Evolutionary conservation across 2,113 vertebrate genomes (phyloP).

Genomic region (Macrotis lagotis): DNA sequence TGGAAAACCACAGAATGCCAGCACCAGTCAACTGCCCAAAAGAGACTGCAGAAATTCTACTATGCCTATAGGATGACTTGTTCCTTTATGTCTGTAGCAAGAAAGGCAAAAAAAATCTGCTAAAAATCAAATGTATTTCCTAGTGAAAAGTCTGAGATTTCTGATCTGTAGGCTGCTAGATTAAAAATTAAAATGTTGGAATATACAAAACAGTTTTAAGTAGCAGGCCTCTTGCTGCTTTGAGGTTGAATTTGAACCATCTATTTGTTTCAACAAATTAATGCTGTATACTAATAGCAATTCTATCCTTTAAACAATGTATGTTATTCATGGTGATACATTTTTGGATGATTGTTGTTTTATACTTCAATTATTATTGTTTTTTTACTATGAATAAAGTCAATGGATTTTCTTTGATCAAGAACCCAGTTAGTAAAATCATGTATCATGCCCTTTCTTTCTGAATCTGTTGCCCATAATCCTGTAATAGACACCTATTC

Average conservation of each 20-base stretch:
- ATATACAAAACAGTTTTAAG: neutral
- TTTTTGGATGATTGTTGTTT: constrained; percentile 42
- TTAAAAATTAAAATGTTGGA: constrained; percentile 62
- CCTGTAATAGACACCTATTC: neutral
- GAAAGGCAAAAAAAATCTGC: constrained; percentile 27
- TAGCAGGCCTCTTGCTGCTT: neutral
- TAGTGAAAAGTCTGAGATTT: constrained; percentile 51
- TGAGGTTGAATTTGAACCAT: constrained; percentile 14
- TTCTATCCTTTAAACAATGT: neutral
- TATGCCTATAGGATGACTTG: constrained; percentile 7
- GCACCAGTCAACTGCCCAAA: neutral
- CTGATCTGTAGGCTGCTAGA: constrained; percentile 4
- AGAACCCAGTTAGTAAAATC: neutral
- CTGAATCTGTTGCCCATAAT: neutral
- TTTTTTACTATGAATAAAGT: neutral
- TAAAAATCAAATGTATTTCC: constrained; percentile 69
- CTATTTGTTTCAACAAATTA: constrained; percentile 33
- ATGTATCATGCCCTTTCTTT: neutral
- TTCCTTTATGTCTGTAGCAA: constrained; percentile 51
- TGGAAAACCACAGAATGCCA: constrained; percentile 29
- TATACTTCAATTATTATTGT: neutral
- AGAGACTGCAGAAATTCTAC: neutral
- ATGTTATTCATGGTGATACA: neutral
- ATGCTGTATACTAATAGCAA: neutral
- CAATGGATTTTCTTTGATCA: neutral